Base-by-base conservation (phyloP, 2,797 vertebrate genomes). In the Acanthiza pusilla region DNA sequence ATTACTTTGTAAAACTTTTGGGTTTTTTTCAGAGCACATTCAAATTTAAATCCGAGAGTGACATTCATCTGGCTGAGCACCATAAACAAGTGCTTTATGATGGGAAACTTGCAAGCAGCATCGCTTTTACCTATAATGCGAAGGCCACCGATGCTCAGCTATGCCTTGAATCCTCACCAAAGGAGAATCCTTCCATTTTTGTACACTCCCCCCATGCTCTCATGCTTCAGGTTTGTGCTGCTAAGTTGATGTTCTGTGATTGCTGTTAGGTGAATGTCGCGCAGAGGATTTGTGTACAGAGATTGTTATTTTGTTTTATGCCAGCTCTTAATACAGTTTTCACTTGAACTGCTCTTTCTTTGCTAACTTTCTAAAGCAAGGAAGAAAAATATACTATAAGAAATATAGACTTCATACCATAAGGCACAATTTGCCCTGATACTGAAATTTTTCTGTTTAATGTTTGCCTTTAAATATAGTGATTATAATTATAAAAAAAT, bases 21-120 rank as follows among this genome's bases (percentile, higher is more conserved):
- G 11, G 2, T 0, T 95, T 95, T 72, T 87, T 86, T 27, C 97
- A 99, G 99, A 99, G 99, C 97, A 99, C 99, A 19, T 99, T 99
- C 95, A 99, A 99, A 95, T 99, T 99, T 94, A 99, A 99, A 96
- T 99, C 99, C 0, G 99, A 99, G 97, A 99, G 99, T 89, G 99
- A 99, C 96, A 99, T 99, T 97, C 99, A 99, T 96, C 98, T 99
- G 97, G 99, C 99, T 7, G 99, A 99, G 95, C 99, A 99, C 96
- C 99, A 99, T 86, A 99, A 99, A 89, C 99, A 99, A 97, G 99
- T 99, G 89, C 93, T 99, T 4, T 99, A 99, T 17, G 99, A 99
- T 74, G 98, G 99, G 62, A 99, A 99, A 94, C 98, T 99, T 91
- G 99, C 99, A 91, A 99, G 98, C 96, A 99, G 99, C 96, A 99